These are phyloP conservation scores for Melinaea menophilus DNA, from an alignment of 2,888 invertebrate species.

Conservation along the genomic window DNA sequence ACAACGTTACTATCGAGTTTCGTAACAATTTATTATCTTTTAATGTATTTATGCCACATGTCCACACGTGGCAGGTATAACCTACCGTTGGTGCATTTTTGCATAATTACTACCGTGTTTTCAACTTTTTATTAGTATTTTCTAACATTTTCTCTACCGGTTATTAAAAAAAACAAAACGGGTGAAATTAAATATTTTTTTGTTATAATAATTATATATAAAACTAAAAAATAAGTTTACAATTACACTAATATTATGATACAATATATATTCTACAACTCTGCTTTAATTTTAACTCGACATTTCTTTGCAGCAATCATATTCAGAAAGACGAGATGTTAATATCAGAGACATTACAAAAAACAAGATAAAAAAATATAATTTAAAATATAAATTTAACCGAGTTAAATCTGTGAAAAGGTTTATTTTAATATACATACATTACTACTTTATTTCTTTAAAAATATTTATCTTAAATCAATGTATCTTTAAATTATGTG, in stretches of 20 bases:
- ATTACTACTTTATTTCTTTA: background rate
- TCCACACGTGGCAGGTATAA: conserved; percentile 13
- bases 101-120: conserved; percentile 3
- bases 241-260: no score
- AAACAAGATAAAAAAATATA: no score
- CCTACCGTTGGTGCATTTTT: background rate
- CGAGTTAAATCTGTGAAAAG: no score
- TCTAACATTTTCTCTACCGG: background rate
- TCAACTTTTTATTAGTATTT: conserved; percentile 3
- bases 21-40: conserved; percentile 28
- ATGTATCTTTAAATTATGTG: conserved; percentile 1
- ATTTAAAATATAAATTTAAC: no score
- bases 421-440: no score
- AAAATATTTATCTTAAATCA: background rate
- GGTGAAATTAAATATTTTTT: background rate
- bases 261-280: no score
- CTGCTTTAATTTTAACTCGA: no score
- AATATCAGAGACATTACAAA: no score
- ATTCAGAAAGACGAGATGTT: no score
- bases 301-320: no score
- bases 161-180: background rate
- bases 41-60: conserved; percentile 27
- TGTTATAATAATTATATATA: no score
- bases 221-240: no score
- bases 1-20: conserved; percentile 24